Base-by-base conservation (phyloP, 2,888 invertebrate genomes). In the Globia sparganii region DNA sequence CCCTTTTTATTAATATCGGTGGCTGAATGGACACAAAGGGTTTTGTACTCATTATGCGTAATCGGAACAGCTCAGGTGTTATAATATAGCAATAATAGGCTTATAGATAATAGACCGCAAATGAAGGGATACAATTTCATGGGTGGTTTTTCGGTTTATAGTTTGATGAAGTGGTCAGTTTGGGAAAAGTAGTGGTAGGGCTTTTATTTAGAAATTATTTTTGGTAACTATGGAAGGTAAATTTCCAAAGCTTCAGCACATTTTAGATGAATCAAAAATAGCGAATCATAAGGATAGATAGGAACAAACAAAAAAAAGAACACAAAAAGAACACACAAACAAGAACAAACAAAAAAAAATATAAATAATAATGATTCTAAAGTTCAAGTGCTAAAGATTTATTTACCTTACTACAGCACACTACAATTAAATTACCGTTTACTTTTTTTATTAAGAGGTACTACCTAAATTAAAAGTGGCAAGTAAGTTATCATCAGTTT, bases 1-100 rank as follows among this genome's bases (percentile, higher is more conserved):
- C 94, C 94, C 94, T 95, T 95, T 96, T 95, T 96, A 95, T 94
- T 94, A 95, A 95, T 94, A 94, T 94, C 94, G 88, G 93, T 94
- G 94, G 94, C 92, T 94, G 94, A 95, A 95, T 94, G 91, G 91
- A 88, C 90, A 95, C 95, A 96, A 96, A 94, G 92, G 94, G 93
- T 91, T 93, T 93, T 94, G 92, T 94, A 89, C 93, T 94, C 94
- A 94, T 96, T 95, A 95, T 94, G 90, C 89, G 90, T 94, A 94
- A 96, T 95, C 94, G 92, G 92, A 93, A 87, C 91, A 92, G 91
- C 90, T 96, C 96, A 96, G 96, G 96, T 96, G 96, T 95, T 95
- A 93, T 94, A 95, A 95, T 95, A 91, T 94, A 90, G 91, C 75
- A 92, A 92, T 95, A 95, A 95, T 94, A 91, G 93, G 92, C 90